Base-by-base conservation (phyloP, 1,140 invertebrate species). In the Scylla paramamosain region DNA sequence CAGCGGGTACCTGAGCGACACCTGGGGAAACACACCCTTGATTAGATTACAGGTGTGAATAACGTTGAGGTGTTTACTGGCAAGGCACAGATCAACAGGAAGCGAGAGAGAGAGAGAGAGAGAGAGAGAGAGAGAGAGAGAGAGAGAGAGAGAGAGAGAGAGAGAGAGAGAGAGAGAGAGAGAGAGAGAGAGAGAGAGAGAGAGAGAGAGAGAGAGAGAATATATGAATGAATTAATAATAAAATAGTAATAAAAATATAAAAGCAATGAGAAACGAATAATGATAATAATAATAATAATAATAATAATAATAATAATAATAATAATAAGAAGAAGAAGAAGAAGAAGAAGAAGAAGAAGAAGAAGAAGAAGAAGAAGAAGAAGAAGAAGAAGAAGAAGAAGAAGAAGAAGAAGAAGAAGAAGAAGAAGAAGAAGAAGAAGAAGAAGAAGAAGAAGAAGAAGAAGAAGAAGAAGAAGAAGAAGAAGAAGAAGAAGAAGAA, bases 181-280 rank as follows among this genome's bases (percentile, higher is more conserved):
- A 31, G 32, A 86, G 28, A 86, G 84, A 29, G 32, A 39, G 32
- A 31, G 84, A 39, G 84, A 39, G 84, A 39, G 84, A 39, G 84
- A 39, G 86, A 20, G 45, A n/a, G 67, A 77, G 86, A 32, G 86
- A 88, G 86, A 31, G 86, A 88, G 31, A 32, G 86, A 88, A 32
- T 20, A 16, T 4, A n/a, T 86, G 4, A 4, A 16, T 86, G 0
- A n/a, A n/a, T 20, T 20, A 28, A 0, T 39, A 6, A 88, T 32
- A 88, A 46, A 39, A 39, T 6, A 39, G 39, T 39, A 2, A 39
- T 1, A 39, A 88, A 4, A 12, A 59, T 59, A 12, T 12, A 59
- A 3, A 59, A 59, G 10, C 1, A 4, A 59, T 16, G 52, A 59
- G 20, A 59, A 59, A 59, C 52, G 0, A 59, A 59, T 20, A 59